These are phyloP conservation scores for Cercopithecus petaurista DNA, from an alignment of 2,797 vertebrate species.

Conservation along the genomic window DNA sequence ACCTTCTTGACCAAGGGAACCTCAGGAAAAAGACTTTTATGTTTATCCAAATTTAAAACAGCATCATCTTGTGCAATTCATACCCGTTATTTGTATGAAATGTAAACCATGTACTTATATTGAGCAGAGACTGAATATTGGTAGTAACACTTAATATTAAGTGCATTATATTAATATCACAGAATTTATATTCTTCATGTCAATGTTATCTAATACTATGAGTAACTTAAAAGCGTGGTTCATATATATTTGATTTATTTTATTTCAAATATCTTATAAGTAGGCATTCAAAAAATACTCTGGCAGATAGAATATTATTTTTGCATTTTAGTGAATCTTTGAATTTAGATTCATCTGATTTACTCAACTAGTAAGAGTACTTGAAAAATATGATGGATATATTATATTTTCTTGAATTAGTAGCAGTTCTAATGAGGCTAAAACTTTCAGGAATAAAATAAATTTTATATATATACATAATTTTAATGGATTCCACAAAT, in stretches of 20 bases:
- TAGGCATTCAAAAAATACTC: background rate
- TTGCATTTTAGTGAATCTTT: constrained; percentile 15
- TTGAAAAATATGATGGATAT: background rate
- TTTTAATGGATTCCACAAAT: background rate
- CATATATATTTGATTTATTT: constrained; percentile 10
- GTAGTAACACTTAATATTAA: background rate
- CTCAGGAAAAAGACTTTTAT: background rate
- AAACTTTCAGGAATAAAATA: constrained; percentile 35
- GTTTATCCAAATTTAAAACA: background rate
- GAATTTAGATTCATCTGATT: background rate
- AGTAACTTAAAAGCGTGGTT: background rate
- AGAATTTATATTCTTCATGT: constrained; percentile 12
- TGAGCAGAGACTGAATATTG: background rate
- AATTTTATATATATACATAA: background rate
- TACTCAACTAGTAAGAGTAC: background rate
- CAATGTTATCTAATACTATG: background rate
- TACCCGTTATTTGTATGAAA: background rate
- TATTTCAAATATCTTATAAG: constrained; percentile 40
- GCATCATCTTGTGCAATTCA: background rate
- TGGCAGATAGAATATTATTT: background rate
- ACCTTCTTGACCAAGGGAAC: background rate
- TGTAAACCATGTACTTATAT: background rate
- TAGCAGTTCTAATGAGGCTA: background rate
- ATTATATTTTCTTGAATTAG: background rate
- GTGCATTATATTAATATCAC: background rate